Conservation (phyloP, 2,113 vertebrate genomes). For the Zosterops lateralis region DNA sequence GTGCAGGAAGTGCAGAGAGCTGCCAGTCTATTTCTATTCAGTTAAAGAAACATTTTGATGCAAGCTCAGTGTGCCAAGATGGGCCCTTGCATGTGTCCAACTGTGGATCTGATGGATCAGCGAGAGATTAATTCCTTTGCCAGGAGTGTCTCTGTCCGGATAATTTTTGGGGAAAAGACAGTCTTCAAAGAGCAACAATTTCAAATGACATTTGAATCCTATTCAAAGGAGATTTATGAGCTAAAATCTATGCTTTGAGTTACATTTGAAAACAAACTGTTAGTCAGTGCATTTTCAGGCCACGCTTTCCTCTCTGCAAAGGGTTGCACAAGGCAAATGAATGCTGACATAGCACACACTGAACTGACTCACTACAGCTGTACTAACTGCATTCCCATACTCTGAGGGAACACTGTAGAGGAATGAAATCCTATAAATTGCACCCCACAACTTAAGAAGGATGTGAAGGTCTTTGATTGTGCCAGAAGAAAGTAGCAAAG, state of each 20-base stretch:
- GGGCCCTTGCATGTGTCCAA: neutral
- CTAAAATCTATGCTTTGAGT: neutral
- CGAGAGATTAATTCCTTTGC: neutral
- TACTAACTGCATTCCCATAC: neutral
- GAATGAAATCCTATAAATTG: neutral
- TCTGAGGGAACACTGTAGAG: neutral
- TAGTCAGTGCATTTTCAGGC: neutral
- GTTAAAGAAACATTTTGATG: neutral
- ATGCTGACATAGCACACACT: neutral
- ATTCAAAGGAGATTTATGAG: neutral
- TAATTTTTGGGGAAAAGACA: neutral
- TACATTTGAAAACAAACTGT: neutral
- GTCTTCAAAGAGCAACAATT: neutral
- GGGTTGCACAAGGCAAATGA: neutral
- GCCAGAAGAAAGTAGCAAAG: neutral
- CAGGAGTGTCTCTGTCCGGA: neutral
- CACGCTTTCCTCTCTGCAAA: neutral
- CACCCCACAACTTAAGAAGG: neutral
- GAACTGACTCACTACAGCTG: neutral
- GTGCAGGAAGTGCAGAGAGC: neutral
- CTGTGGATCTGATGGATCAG: neutral
- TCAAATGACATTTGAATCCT: neutral
- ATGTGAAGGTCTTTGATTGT: neutral
- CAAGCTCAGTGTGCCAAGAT: neutral
- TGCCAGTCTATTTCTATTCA: neutral